Evolutionary conservation across 2,888 invertebrate genomes (phyloP), one percentile per base, ranked within the genome.

Genomic region (Campoplex capitator): DNA sequence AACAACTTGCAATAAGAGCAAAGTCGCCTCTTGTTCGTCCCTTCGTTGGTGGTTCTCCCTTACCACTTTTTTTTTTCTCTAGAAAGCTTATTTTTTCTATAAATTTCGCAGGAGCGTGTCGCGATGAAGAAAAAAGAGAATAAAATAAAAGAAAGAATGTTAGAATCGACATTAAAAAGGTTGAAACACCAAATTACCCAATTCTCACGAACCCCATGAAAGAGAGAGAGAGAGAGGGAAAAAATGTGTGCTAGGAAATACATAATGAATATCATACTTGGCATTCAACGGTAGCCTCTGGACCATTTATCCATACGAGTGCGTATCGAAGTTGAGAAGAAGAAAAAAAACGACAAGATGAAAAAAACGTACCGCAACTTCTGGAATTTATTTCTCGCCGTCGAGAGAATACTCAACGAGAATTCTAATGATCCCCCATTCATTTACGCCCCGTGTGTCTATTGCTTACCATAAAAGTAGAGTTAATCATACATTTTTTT

Each of bases 221-320:
- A 11, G 35, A n/a, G 32, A 18, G 51, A 48, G 38, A n/a, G 32
- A 18, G 51, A 48, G 38, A 45, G 23, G 18, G 45, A 45, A 56
- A 42, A 71, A 67, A 23, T 51, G 77, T 67, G 67, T 74, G 65
- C 85, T 82, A 38, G 51, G 81, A 84, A 86, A 86, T 84, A 68
- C 73, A 62, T 84, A 86, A 86, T 86, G 80, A 86, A 86, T 78
- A 81, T 84, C 81, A 83, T 81, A 86, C 86, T 86, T 84, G 68
- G 74, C 77, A 84, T 84, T 84, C 80, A 74, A 54, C 77, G 73
- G 81, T 77, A 67, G 86, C 77, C 67, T 48, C 16, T 71, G 65
- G 80, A 75, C 42, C 67, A 62, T 62, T 62, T 65, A 35, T 51
- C 48, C 38, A n/a, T 42, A 42, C 51, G 42, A 32, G 62, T 62